These are phyloP conservation scores for Beris morrisii DNA, from an alignment of 2,888 invertebrate species.

Conservation along the genomic window DNA sequence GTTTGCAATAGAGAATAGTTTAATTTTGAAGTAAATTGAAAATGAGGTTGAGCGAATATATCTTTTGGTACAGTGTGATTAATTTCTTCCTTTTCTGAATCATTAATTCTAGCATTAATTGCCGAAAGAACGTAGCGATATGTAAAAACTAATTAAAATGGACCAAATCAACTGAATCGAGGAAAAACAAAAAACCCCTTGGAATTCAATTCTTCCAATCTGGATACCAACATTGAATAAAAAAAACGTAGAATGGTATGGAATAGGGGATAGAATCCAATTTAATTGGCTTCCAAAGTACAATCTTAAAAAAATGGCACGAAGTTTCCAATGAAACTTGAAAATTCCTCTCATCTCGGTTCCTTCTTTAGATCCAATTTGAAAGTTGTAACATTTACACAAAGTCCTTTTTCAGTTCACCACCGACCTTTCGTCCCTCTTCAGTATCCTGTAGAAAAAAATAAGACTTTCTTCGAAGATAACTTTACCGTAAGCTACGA, in stretches of 20 bases:
- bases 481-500: neutral
- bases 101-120: too few species aligned
- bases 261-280: slow-evolving; percentile 20
- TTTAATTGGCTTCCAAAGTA: slow-evolving; percentile 31
- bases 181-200: neutral
- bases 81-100: too few species aligned
- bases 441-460: neutral
- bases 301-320: neutral
- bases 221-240: slow-evolving; percentile 13
- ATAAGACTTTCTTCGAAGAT: neutral
- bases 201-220: slow-evolving; percentile 24
- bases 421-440: neutral
- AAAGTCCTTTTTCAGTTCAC: neutral
- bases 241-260: slow-evolving; percentile 2
- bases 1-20: too few species aligned
- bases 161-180: slow-evolving; percentile 19
- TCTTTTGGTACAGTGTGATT: too few species aligned
- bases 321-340: slow-evolving; percentile 23
- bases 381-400: slow-evolving; percentile 32
- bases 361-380: slow-evolving; percentile 27
- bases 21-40: too few species aligned
- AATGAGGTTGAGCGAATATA: too few species aligned
- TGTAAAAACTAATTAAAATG: slow-evolving; percentile 24
- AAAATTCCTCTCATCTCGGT: slow-evolving; percentile 25
- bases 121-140: neutral